Base-by-base conservation (phyloP, 2,888 invertebrate species). In the Ornithoptera priamus region DNA sequence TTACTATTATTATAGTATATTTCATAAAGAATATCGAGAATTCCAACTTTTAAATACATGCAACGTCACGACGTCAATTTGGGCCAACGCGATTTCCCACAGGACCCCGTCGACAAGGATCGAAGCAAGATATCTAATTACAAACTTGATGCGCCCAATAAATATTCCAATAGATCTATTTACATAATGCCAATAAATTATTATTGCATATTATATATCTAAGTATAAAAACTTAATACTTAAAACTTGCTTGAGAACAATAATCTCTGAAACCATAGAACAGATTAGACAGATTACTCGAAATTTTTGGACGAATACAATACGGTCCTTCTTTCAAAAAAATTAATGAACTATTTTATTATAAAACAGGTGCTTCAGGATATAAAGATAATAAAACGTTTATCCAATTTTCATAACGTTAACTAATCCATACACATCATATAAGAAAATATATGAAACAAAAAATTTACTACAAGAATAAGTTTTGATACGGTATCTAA, bases 111-210 rank as follows among this genome's bases (percentile, higher is more conserved):
- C 74, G 80, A 80, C 82, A 81, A 82, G 80, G 79, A 84, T 24
- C 57, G 57, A 58, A 20, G 22, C 22, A 58, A 58, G 84, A 82
- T 86, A 87, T 89, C 87, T 90, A 90, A 92, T 92, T 92, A 90
- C 84, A 82, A 85, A 88, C 88, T 88, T 87, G 85, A 88, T 86
- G 84, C 81, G 77, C 77, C 83, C 85, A 86, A 90, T 89, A 90
- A 90, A 90, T 90, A 89, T 90, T 90, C 87, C 82, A 85, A 87
- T 87, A 80, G 80, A 76, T 81, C 73, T 80, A 88, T 89, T 87
- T 87, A 82, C 89, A 89, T 89, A 86, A 83, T 77, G 60, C 73
- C 70, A 61, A 22, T 63, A 67, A 63, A 66, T 36, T 62, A 65
- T 60, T 59, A 24, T 18, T 53, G 30, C 53, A 53, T n/a, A 15